These are phyloP conservation scores for Uropetala carovei DNA, from an alignment of 2,888 invertebrate species.

Conservation along the genomic window DNA sequence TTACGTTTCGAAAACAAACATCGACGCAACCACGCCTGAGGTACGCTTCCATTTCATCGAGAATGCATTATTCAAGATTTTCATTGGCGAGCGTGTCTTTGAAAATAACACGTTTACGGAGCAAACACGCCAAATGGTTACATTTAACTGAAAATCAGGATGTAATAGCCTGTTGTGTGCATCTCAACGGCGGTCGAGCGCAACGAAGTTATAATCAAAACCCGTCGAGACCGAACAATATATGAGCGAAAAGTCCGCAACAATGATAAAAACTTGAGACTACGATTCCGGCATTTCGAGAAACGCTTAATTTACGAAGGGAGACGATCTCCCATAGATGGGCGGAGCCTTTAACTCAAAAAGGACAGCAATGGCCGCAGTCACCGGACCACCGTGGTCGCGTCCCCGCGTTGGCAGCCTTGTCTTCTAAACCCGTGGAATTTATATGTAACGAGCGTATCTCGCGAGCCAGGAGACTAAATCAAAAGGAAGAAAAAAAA, in stretches of 20 bases:
- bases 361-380: neutral
- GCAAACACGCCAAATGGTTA: neutral
- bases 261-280: neutral
- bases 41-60: no score
- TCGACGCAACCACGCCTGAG: no score
- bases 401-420: constrained; percentile 20
- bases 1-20: no score
- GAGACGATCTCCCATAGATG: neutral
- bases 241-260: neutral
- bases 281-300: constrained; percentile 19
- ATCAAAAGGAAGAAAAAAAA: neutral
- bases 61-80: no score
- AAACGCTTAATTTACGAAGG: constrained; percentile 31
- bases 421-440: constrained; percentile 13
- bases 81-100: no score
- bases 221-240: neutral
- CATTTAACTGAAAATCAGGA: neutral
- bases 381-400: neutral
- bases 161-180: neutral
- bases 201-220: neutral
- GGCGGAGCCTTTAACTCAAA: neutral
- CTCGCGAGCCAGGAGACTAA: constrained; percentile 15
- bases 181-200: neutral
- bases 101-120: no score
- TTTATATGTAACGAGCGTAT: constrained; percentile 31